Evolutionary conservation across 2,888 invertebrate species (phyloP), one percentile per base, ranked within the genome.

Genomic region (Acrocyrtus sp.): DNA sequence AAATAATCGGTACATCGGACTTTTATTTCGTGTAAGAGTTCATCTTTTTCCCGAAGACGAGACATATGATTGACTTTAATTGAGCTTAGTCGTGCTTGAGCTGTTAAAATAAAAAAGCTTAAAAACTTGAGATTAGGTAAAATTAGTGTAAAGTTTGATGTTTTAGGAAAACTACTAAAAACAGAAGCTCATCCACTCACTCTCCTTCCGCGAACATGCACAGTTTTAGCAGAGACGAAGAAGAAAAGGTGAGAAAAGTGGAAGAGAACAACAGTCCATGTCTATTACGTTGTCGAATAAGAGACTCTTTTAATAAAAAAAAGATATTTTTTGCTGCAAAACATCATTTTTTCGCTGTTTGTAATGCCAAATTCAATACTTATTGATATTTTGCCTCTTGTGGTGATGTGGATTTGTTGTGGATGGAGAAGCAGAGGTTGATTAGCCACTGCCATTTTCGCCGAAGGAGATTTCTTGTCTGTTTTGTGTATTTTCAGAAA

Each of bases 391-490:
- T 39, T 39, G 43, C 43, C 8, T 43, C n/a, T 17, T 4, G 43
- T 6, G 8, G 43, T 17, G 22, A 10, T 22, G 22, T 47, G 21
- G 22, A 21, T 10, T 47, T 15, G n/a, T 19, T 45, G 45, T 45
- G 15, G 45, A 15, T 19, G 17, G 24, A 50, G 4, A 22, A 50
- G 12, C 22, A 50, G 24, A 22, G 12, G 62, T 17, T 62, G 62
- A 62, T 62, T 53, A 62, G 21, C 51, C 22, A 24, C 29, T 50
- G 5, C 8, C 26, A 17, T 26, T 21, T n/a, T 41, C 26, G 34
- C 45, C 47, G 34, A 54, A 63, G 63, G 54, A 65, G 43, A 34
- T 45, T 27, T 21, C 56, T 43, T 65, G 19, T 19, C 29, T 10
- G 21, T 51, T 27, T n/a, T n/a, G n/a, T n/a, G n/a, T n/a, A n/a